A percentile compares a stretch with the other conserved stretches of the same genome.
Evolutionary conservation across 1,140 invertebrate genomes (phyloP).

Genomic region (Listronotus oregonensis): DNA sequence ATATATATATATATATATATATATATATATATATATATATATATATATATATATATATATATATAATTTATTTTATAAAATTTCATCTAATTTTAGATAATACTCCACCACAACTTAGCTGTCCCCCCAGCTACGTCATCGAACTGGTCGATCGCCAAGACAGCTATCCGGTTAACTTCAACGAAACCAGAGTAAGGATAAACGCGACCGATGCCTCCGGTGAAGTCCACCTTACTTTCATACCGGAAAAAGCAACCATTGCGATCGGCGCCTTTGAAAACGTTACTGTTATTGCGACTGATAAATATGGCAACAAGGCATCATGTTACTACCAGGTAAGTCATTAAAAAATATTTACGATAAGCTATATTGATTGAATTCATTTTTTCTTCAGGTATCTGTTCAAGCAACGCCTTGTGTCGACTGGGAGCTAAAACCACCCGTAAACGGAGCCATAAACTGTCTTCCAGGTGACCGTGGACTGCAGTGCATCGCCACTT

Average conservation of each 20-base stretch:
- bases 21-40: too few relatives aligned
- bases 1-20: too few relatives aligned
- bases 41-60: too few relatives aligned
- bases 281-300: constrained; percentile 88
- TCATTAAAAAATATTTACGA: constrained; percentile 51
- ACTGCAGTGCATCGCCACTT: constrained; percentile 88
- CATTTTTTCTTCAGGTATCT: constrained; percentile 57
- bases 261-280: constrained; percentile 91
- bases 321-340: constrained; percentile 88
- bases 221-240: constrained; percentile 81
- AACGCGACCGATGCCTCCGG: constrained; percentile 90
- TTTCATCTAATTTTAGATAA: constrained; percentile 70
- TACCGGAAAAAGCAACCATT: constrained; percentile 85
- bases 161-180: constrained; percentile 89
- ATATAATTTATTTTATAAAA: too few relatives aligned
- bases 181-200: constrained; percentile 83
- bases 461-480: constrained; percentile 82
- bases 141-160: constrained; percentile 89
- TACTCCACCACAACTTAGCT: constrained; percentile 90
- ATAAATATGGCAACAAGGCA: constrained; percentile 88
- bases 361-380: too few relatives aligned
- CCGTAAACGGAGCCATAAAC: constrained; percentile 85
- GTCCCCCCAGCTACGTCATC: constrained; percentile 94
- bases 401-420: constrained; percentile 93
- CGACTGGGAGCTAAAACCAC: constrained; percentile 88